These are phyloP conservation scores for Apocrypta bakeri DNA, from an alignment of 1,140 invertebrate species.

Conservation along the genomic window DNA sequence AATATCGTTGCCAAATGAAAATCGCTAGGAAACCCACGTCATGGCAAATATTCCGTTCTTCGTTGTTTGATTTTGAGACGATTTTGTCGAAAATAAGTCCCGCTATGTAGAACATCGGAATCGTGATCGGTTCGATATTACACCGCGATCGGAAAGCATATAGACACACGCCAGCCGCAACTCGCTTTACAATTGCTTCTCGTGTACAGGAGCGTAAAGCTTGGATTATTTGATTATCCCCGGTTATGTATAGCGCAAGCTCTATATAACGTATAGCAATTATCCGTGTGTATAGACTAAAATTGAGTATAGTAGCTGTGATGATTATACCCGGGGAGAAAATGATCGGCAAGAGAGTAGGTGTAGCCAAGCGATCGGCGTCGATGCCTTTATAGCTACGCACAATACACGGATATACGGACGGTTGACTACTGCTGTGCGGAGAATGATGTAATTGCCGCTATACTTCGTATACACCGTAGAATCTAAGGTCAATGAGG, in stretches of 20 bases:
- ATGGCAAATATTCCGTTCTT: too few species aligned
- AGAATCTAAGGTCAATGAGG: conserved; percentile 14
- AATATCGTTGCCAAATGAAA: too few species aligned
- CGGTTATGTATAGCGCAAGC: not conserved
- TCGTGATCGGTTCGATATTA: too few species aligned
- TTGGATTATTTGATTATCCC: conserved; percentile 5
- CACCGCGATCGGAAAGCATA: too few species aligned
- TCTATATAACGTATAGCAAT: not conserved
- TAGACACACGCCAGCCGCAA: too few species aligned
- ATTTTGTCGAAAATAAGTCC: not conserved
- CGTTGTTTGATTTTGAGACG: too few species aligned
- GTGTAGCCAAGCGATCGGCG: not conserved
- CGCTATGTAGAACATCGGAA: too few species aligned
- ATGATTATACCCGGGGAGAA: not conserved
- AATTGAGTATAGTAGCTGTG: not conserved
- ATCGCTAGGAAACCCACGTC: too few species aligned
- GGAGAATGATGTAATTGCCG: conserved; percentile 57
- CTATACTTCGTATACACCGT: not conserved
- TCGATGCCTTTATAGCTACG: conserved; percentile 21
- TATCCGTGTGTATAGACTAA: not conserved
- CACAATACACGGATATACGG: conserved; percentile 61
- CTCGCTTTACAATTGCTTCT: too few species aligned
- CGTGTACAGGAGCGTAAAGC: too few species aligned
- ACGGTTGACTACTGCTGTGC: conserved; percentile 54
- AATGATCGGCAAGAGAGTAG: not conserved